Base-by-base conservation (phyloP, 2,113 vertebrate species). In the Chunga burmeisteri region DNA sequence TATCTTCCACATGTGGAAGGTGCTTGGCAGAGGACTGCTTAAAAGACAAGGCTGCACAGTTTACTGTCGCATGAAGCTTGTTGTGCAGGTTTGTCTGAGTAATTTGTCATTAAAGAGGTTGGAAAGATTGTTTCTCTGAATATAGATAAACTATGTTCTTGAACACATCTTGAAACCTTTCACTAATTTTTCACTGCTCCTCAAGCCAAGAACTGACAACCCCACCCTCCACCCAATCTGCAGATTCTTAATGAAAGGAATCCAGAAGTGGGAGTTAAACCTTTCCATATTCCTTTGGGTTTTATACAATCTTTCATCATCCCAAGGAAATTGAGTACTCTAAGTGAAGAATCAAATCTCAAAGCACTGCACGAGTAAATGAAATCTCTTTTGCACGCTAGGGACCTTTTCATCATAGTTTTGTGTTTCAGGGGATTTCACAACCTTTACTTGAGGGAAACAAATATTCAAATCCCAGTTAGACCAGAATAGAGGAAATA, bases 381-480 rank as follows among this genome's bases (percentile, higher is more conserved):
- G 58, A 95, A 94, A 86, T 73, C 40, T 94, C 47, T 94, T 91
- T 62, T 88, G 71, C 47, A 74, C 96, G 32, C 94, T 50, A 50
- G 96, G 92, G 96, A 96, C 82, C 72, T 86, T 90, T 94, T 83
- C 85, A 94, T 95, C 95, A 78, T 25, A 92, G 90, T 82, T 96
- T 74, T 93, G 50, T 88, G 67, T 96, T 96, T 88, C 96, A 83
- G 86, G 96, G 96, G 90, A 97, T 96, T 96, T 93, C 75, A 73
- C 88, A 96, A 78, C 93, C 94, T 93, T 94, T 92, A 94, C 96
- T 95, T 97, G 95, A 67, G 92, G 96, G 95, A 96, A 96, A 92
- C 96, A 96, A 97, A 96, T 90, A 97, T 55, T 96, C 85, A 96
- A 95, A 97, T 97, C 96, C 95, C 96, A 95, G 85, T 74, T 80